Percentiles rank a stretch among this genome's conserved stretches.
phyloP scores from a whole-genome alignment of 2,797 vertebrate genomes.

The Craterocephalus amniculus region DNA sequence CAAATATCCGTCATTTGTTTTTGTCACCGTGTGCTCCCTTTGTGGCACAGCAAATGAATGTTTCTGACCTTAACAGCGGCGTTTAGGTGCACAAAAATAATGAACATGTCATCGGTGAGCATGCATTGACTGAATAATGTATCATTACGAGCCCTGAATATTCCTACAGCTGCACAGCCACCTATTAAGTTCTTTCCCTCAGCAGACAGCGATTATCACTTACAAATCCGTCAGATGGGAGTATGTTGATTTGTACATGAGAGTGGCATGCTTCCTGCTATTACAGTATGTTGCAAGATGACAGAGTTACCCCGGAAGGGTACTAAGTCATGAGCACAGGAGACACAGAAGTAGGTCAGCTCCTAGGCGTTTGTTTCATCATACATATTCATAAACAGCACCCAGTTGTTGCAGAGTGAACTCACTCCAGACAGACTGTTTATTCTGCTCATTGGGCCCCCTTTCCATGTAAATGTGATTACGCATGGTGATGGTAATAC shows the following conservation, averaged over 20 bases:
- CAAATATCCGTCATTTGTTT: constrained; percentile 19
- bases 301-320: constrained; percentile 78
- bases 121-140: constrained; percentile 8
- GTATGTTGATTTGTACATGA: constrained; percentile 65
- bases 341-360: constrained; percentile 80
- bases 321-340: constrained; percentile 75
- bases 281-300: constrained; percentile 78
- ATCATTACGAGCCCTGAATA: constrained; percentile 15
- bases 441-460: constrained; percentile 64
- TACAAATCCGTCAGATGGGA: constrained; percentile 51
- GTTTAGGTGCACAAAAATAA: constrained; percentile 11
- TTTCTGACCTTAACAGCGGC: constrained; percentile 22
- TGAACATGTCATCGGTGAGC: constrained; percentile 29
- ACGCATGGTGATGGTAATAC: constrained; percentile 26
- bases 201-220: constrained; percentile 48
- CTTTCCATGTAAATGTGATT: constrained; percentile 62
- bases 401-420: constrained; percentile 72
- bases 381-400: constrained; percentile 80
- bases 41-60: not conserved
- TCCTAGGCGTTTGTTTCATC: constrained; percentile 80
- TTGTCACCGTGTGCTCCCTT: not conserved
- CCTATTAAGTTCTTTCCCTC: constrained; percentile 37
- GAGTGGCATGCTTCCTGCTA: constrained; percentile 71
- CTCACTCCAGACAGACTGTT: constrained; percentile 66
- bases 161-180: constrained; percentile 25